A percentile compares a stretch with the other conserved stretches of the same genome.
Conservation (phyloP, 2,888 invertebrate species). For the Acanthosepion esculentum region DNA sequence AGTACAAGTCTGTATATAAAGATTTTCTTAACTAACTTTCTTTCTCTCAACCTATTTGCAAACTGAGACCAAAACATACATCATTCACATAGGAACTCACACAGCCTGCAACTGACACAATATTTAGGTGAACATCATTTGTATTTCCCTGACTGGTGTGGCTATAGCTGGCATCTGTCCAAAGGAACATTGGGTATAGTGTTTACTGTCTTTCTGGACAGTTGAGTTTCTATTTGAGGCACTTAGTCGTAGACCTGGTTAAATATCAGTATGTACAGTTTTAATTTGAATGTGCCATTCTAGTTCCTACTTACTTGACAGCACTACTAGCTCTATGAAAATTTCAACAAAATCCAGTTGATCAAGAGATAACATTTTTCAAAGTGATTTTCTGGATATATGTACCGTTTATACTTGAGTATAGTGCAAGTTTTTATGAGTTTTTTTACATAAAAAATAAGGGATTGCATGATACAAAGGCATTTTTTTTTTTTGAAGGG, state of each 20-base stretch:
- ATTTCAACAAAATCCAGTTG: too few species aligned
- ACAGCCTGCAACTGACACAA: constrained; percentile 2
- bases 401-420: too few species aligned
- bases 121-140: neutral
- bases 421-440: too few species aligned
- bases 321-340: too few species aligned
- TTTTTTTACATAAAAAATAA: too few species aligned
- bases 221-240: neutral
- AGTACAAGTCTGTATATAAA: neutral
- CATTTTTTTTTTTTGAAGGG: too few species aligned
- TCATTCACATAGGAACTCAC: neutral
- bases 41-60: neutral
- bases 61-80: neutral
- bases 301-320: too few species aligned
- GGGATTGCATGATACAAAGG: too few species aligned
- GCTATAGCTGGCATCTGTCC: neutral
- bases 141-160: neutral
- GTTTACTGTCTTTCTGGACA: neutral
- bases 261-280: neutral
- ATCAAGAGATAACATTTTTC: too few species aligned
- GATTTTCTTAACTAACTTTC: neutral
- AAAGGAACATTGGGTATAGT: neutral
- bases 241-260: neutral
- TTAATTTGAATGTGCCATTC: neutral
- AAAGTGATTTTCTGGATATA: too few species aligned